A percentile compares a stretch with the other conserved stretches of the same genome.
phyloP scores from a whole-genome alignment of 1,140 invertebrate genomes.

The Bicyclus anynana region DNA sequence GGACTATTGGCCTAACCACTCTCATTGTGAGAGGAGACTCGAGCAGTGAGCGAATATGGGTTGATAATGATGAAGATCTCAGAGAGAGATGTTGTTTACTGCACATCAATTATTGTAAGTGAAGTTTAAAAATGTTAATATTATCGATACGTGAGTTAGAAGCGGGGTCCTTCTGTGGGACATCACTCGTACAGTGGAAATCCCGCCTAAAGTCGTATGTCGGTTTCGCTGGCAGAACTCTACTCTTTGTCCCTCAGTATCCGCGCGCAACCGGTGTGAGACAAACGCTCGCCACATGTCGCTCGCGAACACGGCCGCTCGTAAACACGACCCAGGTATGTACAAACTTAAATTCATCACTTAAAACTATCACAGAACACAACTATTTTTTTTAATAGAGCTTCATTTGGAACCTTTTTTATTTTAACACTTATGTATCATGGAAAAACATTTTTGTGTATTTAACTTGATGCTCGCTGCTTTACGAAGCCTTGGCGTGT shows the following conservation, averaged over 20 bases:
- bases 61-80: too few relatives aligned
- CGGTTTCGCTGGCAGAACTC: background rate
- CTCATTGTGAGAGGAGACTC: too few relatives aligned
- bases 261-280: slow-evolving; percentile 57
- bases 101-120: too few relatives aligned
- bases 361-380: background rate
- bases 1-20: too few relatives aligned
- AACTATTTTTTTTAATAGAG: background rate
- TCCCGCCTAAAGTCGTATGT: slow-evolving; percentile 37
- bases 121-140: background rate
- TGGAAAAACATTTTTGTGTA: background rate
- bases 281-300: slow-evolving; percentile 43
- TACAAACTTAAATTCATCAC: slow-evolving; percentile 18
- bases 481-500: too few relatives aligned
- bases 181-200: slow-evolving; percentile 34
- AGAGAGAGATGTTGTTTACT: too few relatives aligned
- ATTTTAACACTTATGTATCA: background rate
- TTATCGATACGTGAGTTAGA: slow-evolving; percentile 43
- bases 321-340: slow-evolving; percentile 44
- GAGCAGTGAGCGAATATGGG: too few relatives aligned
- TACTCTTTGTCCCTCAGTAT: slow-evolving; percentile 34
- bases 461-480: too few relatives aligned
- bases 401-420: background rate
- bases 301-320: slow-evolving; percentile 26
- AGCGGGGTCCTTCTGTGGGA: slow-evolving; percentile 26